Conservation (phyloP, 2,797 vertebrate species). For the Dermochelys coriacea region DNA sequence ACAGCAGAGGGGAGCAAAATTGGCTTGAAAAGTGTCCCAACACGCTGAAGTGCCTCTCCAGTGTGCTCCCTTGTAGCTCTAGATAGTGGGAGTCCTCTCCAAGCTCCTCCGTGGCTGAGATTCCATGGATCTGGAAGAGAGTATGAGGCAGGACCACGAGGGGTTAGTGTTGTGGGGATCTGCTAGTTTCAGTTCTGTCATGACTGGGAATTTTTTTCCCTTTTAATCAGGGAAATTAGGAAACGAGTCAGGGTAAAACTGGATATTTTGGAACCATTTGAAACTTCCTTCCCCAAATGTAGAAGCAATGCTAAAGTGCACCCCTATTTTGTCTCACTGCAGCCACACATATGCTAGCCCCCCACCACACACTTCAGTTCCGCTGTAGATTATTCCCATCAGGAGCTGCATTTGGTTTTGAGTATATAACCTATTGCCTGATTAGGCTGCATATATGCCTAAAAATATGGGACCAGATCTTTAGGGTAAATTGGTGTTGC, state of each 20-base stretch:
- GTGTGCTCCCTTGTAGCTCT: not conserved
- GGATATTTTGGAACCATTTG: not conserved
- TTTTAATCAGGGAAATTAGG: not conserved
- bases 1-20: not conserved
- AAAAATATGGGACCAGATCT: not conserved
- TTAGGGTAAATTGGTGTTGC: not conserved
- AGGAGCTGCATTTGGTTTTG: not conserved
- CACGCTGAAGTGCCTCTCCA: not conserved
- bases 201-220: not conserved
- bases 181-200: not conserved
- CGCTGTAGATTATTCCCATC: not conserved
- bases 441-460: not conserved
- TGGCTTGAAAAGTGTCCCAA: not conserved
- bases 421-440: not conserved
- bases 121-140: not conserved
- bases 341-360: not conserved
- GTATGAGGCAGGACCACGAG: not conserved
- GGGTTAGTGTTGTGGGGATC: not conserved
- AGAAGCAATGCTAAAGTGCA: not conserved
- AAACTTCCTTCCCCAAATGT: not conserved
- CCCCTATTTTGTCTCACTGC: not conserved
- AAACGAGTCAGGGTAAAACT: not conserved
- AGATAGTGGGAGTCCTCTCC: not conserved
- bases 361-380: not conserved
- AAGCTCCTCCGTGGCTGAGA: not conserved